Evolutionary conservation across 2,888 invertebrate genomes (phyloP).

Genomic region (Cephalotes varians): DNA sequence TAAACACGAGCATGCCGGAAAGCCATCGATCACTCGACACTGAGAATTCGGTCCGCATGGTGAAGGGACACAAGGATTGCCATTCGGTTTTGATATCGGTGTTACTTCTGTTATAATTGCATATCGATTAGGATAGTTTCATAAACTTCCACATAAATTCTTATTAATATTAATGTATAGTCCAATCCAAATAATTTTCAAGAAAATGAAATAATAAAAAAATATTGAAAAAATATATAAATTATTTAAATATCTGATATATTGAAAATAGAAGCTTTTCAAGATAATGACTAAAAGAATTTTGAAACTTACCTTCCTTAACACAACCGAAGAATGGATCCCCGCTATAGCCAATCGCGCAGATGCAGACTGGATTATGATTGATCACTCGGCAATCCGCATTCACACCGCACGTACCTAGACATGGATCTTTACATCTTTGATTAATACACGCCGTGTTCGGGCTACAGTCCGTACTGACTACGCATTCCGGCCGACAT

Average conservation of each 20-base stretch:
- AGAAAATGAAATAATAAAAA: background rate
- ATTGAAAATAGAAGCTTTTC: background rate
- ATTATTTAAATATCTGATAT: background rate
- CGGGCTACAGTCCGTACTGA: slow-evolving; percentile 93
- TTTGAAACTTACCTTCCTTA: slow-evolving; percentile 88
- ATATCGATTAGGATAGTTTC: background rate
- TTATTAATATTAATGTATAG: slow-evolving; percentile 13
- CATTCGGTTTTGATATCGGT: slow-evolving; percentile 86
- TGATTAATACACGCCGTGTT: slow-evolving; percentile 93
- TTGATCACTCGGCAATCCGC: slow-evolving; percentile 94
- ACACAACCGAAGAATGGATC: slow-evolving; percentile 93
- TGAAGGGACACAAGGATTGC: slow-evolving; percentile 93
- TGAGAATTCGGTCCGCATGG: slow-evolving; percentile 95
- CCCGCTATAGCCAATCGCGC: slow-evolving; percentile 91
- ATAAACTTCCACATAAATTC: background rate
- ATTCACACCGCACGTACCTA: slow-evolving; percentile 93
- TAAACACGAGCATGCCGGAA: slow-evolving; percentile 93
- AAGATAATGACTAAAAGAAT: background rate
- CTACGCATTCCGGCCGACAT: slow-evolving; percentile 93
- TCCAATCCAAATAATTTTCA: background rate
- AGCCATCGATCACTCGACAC: slow-evolving; percentile 92
- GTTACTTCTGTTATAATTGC: slow-evolving; percentile 52
- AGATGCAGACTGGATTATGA: slow-evolving; percentile 95
- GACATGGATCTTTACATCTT: slow-evolving; percentile 93
- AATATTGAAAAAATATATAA: background rate